A percentile compares a stretch with the other conserved stretches of the same genome.
phyloP scores from a whole-genome alignment of 2,113 vertebrate genomes.

The Rhineura floridana region DNA sequence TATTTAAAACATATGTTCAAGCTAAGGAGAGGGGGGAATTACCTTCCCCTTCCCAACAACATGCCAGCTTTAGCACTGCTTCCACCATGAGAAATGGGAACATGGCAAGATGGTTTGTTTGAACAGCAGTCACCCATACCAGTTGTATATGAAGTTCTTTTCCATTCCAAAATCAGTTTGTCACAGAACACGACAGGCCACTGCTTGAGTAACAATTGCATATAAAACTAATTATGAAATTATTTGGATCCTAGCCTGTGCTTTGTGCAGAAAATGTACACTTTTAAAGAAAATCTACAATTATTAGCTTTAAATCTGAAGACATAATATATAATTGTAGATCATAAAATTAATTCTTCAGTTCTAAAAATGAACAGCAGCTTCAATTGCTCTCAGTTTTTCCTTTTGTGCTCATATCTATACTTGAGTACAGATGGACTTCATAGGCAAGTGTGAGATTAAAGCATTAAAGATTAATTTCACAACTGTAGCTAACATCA shows the following conservation, averaged over 20 bases:
- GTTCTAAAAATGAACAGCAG: background rate
- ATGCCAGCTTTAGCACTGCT: background rate
- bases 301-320: no score
- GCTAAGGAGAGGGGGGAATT: background rate
- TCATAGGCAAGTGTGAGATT: background rate
- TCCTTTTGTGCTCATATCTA: background rate
- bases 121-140: background rate
- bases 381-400: background rate
- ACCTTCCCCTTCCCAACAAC: background rate
- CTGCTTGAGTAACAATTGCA: background rate
- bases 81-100: background rate
- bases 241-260: background rate
- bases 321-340: background rate
- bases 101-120: background rate
- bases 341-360: background rate
- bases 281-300: background rate
- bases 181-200: background rate
- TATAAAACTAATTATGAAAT: background rate
- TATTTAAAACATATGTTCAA: background rate
- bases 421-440: background rate
- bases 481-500: background rate
- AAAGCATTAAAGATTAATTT: conserved; percentile 43
- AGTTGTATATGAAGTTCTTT: background rate
- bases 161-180: background rate
- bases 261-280: background rate